Evolutionary conservation across 2,888 invertebrate genomes (phyloP), one percentile per base, ranked within the genome.

Genomic region (Entomobrya multifasciata): DNA sequence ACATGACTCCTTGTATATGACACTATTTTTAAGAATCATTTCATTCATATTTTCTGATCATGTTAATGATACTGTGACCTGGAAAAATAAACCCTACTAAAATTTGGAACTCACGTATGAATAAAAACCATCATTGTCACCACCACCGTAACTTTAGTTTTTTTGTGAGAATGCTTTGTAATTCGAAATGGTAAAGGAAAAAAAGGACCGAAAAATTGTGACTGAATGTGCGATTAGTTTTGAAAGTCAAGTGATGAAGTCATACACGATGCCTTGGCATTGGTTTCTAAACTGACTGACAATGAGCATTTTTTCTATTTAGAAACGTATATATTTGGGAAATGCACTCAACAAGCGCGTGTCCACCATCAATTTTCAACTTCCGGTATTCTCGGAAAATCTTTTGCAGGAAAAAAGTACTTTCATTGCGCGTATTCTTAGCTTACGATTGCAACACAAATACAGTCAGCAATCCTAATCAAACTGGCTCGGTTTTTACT

Each of bases 321-420:
- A 62, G 41, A 36, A 41, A 22, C 25, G 2, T 70, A 74, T 41
- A 44, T 22, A 55, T 83, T 84, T 87, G 83, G 78, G 8, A 88
- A 87, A 84, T 90, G 89, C 91, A 91, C 91, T 91, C 91, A 91
- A 88, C 90, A 87, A 87, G 88, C 91, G 91, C 91, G 90, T 91
- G 91, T 90, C 90, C 87, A 88, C 91, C 91, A 91, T 91, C 91
- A 91, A 91, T 91, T 90, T 89, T 84, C 88, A 86, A 89, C 90
- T 91, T 91, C 91, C 91, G 91, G 90, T 90, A 87, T 81, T 81
- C 80, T 86, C 82, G 60, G 78, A 60, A 72, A 83, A 80, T 80
- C 65, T 86, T 80, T 78, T 76, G 49, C 60, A 86, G 74, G 76
- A 76, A 86, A 25, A 57, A 67, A 60, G 47, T 80, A 49, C 49